Evolutionary conservation across 2,113 vertebrate species (phyloP), one percentile per base, ranked within the genome.

Genomic region (Steatornis caripensis): DNA sequence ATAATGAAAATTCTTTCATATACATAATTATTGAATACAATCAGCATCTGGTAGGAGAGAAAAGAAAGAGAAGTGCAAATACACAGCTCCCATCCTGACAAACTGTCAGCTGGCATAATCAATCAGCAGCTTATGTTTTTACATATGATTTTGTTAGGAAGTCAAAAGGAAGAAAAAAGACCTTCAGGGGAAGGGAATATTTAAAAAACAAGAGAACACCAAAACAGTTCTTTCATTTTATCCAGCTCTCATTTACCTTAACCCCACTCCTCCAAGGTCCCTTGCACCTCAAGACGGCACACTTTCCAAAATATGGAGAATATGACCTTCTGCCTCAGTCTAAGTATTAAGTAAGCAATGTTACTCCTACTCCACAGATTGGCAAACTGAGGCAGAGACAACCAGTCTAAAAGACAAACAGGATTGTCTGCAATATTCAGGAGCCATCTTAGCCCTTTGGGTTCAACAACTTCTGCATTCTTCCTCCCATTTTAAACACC

Each of bases 1-100:
- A 94, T 93, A 85, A 96, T 87, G 93, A 96, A 96, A 95, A 94
- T 95, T 95, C 74, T 87, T 93, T 45, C 2, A 0, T 89, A 85
- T 37, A 93, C 48, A 17, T 85, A 85, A 95, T 94, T 94, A 89
- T 65, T 89, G 84, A 96, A 95, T 64, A 94, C 69, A 89, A 95
- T 65, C 81, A 89, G 81, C 87, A 89, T 89, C 81, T 87, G 78
- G 84, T 89, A 89, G 53, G 22, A 82, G 30, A 81, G 54, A 84
- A 87, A 78, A 95, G 48, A 88, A 60, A 88, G 18, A 80, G 17
- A 69, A 84, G 53, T 29, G 84, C 41, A 69, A 95, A 93, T 18
- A 93, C 34, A 82, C 5, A 41, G 61, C 24, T 94, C 39, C 39
- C 60, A 82, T 71, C 57, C n/a, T 51, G 48, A 89, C 61, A 87